Base-by-base conservation (phyloP, 1,140 invertebrate genomes). In the Halotydeus destructor region DNA sequence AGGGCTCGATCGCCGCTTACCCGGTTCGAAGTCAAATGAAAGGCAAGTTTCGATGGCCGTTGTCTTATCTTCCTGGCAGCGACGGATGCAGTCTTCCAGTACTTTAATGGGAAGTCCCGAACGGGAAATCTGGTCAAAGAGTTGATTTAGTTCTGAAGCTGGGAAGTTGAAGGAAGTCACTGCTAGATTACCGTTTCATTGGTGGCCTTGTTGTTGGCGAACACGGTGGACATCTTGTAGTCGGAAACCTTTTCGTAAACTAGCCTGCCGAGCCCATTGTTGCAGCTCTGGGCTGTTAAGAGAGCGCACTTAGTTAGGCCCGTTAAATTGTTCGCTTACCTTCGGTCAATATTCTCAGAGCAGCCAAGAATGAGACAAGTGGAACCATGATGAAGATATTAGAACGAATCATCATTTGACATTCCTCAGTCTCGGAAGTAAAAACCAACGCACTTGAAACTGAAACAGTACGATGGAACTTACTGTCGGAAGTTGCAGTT, bases 11-110 rank as follows among this genome's bases (percentile, higher is more conserved):
- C 81, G 78, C 18, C 79, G 65, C 53, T 72, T 76, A 31, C 82
- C 82, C 0, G 82, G 81, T 58, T 83, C 76, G 54, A 86, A 86
- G 59, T 86, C 81, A 44, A 88, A 83, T 19, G 78, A 83, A 26
- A 74, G 74, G 56, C 82, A 86, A 27, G 78, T 73, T 30, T 83
- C 64, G 52, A 83, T 78, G 32, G 69, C 68, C 1, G 45, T 50
- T 8, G 77, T 76, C 49, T 79, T 67, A 55, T 86, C 81, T 6
- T 79, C 65, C 25, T 84, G 60, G 55, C 82, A 86, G 5, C 83
- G 57, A 53, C 84, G 78, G 57, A 84, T 74, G 46, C 66, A 68
- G 57, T 81, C 81, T 55, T 83, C 79, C 30, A 86, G 59, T 2
- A 85, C 81, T 43, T 76, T 67, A 50, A 84, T 80, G 0, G 81